Conservation (phyloP, 2,113 vertebrate genomes). For the Rhea americana region DNA sequence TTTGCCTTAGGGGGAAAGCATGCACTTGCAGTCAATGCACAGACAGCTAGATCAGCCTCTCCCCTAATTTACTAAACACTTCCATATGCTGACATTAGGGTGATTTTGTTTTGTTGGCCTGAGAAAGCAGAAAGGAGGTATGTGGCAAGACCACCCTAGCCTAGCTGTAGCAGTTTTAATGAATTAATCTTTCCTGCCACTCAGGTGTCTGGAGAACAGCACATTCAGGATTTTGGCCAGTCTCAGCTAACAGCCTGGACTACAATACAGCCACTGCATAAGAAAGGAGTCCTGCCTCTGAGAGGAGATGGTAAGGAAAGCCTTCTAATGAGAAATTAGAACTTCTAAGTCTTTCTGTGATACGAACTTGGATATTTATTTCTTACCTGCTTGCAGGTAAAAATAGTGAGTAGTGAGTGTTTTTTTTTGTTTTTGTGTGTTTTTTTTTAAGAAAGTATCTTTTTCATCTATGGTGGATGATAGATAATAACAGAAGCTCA, state of each 20-base stretch:
- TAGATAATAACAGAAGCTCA: not conserved
- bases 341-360: not conserved
- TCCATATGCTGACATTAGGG: not conserved
- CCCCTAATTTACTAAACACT: not conserved
- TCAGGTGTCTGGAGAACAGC: too few species aligned
- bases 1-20: not conserved
- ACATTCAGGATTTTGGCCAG: accelerated
- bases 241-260: accelerated
- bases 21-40: not conserved
- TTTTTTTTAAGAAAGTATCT: not conserved
- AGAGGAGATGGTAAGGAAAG: not conserved
- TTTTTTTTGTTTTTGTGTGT: not conserved
- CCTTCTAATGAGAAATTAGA: not conserved
- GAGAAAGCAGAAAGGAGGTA: not conserved
- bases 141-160: accelerated
- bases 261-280: accelerated
- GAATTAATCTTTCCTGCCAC: accelerated
- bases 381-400: not conserved
- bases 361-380: not conserved
- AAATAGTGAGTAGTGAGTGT: not conserved
- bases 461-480: not conserved
- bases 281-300: accelerated
- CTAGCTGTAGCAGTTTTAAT: accelerated
- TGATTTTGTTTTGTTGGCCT: not conserved
- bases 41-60: not conserved